Evolutionary conservation across 2,888 invertebrate genomes (phyloP).

Genomic region (Harpalus rufipes): DNA sequence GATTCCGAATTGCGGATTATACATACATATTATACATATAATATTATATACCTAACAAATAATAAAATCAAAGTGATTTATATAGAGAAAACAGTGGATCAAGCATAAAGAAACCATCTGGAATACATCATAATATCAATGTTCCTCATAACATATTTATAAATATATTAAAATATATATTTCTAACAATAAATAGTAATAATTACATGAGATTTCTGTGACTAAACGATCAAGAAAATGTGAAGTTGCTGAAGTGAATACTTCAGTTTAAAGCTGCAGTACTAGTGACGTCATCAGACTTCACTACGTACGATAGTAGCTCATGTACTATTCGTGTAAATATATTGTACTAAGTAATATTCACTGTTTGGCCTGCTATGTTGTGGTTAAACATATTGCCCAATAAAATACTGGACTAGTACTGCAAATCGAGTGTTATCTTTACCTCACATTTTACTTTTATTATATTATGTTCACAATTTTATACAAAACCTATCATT

Average conservation of each 20-base stretch:
- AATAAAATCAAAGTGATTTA: conserved; percentile 65
- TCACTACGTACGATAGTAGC: conserved; percentile 68
- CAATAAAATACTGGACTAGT: conserved; percentile 77
- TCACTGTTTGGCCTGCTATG: conserved; percentile 77
- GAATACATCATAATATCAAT: conserved; percentile 66
- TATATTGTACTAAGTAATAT: conserved; percentile 74
- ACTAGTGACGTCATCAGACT: conserved; percentile 13
- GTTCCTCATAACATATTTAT: conserved; percentile 67
- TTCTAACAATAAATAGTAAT: conserved; percentile 68
- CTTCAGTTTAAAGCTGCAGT: conserved; percentile 34
- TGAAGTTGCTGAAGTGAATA: conserved; percentile 30
- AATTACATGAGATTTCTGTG: conserved; percentile 66
- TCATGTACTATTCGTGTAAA: conserved; percentile 75
- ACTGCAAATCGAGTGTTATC: conserved; percentile 66
- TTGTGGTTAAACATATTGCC: conserved; percentile 76
- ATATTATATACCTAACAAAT: conserved; percentile 63
- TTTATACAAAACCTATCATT: not conserved
- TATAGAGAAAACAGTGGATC: conserved; percentile 59
- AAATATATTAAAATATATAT: conserved; percentile 66
- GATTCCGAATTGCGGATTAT: conserved; percentile 60
- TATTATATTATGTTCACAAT: too few species aligned
- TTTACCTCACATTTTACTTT: too few species aligned
- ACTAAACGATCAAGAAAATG: conserved; percentile 61
- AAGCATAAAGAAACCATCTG: conserved; percentile 49
- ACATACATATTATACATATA: conserved; percentile 62